phyloP scores from a whole-genome alignment of 2,797 vertebrate genomes.

The Tinamus major region DNA sequence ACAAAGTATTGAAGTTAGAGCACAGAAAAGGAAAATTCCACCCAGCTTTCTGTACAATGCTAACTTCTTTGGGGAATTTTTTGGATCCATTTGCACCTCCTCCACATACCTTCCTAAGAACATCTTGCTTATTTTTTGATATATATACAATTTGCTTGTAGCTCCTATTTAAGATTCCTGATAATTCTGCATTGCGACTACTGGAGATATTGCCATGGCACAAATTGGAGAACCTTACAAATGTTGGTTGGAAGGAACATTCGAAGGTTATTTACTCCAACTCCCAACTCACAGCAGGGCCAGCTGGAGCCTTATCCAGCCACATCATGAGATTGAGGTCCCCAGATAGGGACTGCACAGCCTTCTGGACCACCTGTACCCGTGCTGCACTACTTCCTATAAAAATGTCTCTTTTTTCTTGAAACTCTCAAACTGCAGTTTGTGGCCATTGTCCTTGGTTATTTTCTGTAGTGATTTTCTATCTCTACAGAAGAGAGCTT shows the following conservation, averaged over 20 bases:
- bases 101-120: not conserved
- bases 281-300: not conserved
- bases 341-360: not conserved
- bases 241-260: not conserved
- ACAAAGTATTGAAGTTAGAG: not conserved
- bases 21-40: not conserved
- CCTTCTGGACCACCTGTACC: not conserved
- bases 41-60: not conserved
- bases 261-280: not conserved
- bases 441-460: not conserved
- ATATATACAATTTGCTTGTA: not conserved
- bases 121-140: not conserved
- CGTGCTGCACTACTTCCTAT: not conserved
- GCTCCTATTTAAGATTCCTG: not conserved
- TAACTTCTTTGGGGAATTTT: not conserved
- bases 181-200: not conserved
- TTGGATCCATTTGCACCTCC: not conserved
- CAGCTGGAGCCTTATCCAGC: not conserved
- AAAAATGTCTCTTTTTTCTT: not conserved
- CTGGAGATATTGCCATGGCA: not conserved
- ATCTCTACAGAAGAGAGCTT: not conserved
- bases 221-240: not conserved
- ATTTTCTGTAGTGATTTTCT: not conserved
- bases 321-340: not conserved
- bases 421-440: not conserved